phyloP scores from a whole-genome alignment of 1,140 invertebrate species.

The Eriocheir sinensis region DNA sequence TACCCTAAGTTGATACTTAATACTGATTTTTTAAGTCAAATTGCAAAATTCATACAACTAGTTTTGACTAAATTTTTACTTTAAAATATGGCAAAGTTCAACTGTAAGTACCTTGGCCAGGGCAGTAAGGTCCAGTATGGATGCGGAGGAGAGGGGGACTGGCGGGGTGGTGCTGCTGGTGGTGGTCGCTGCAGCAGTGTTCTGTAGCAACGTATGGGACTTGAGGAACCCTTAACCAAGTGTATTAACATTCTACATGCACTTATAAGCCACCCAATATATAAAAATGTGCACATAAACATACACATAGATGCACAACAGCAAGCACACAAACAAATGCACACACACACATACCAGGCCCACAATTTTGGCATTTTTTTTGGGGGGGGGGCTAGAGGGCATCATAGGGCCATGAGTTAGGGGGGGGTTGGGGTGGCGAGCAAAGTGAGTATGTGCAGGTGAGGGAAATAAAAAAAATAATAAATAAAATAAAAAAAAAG shows the following conservation, averaged over 20 bases:
- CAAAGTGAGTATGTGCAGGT: background rate
- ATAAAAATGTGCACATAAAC: background rate
- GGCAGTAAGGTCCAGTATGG: constrained; percentile 48
- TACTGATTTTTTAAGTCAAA: no score
- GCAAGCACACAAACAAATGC: background rate
- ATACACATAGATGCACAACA: background rate
- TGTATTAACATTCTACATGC: no score
- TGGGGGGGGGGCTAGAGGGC: no score
- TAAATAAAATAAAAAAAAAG: background rate
- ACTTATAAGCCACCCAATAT: no score
- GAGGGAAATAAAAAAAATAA: background rate
- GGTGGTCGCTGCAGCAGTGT: constrained; percentile 38
- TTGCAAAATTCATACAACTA: no score
- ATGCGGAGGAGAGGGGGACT: constrained; percentile 15
- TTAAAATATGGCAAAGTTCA: no score
- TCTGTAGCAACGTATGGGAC: constrained; percentile 44
- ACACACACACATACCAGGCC: background rate
- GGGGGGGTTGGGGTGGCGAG: background rate
- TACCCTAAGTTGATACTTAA: no score
- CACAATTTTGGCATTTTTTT: background rate
- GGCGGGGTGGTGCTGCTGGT: background rate
- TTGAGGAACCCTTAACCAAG: background rate
- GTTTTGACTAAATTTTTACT: no score
- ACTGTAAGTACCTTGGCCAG: constrained; percentile 56
- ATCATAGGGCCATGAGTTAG: background rate